Conservation (phyloP, 2,113 vertebrate genomes). For the Turdus rufiventris region DNA sequence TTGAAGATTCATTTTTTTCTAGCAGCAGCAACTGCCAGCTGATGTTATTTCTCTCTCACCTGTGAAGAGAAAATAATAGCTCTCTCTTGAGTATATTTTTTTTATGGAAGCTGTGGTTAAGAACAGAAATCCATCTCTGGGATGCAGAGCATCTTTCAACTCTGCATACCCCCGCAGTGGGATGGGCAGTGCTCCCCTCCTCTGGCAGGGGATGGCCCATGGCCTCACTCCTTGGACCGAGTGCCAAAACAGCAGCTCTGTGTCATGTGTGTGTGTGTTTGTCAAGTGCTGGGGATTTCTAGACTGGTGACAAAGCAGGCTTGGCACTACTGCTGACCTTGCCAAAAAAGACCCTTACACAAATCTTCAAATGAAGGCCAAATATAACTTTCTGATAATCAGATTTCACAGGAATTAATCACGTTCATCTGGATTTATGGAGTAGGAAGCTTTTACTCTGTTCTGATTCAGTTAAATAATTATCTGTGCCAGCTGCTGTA, state of each 20-base stretch:
- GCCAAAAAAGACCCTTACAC: background rate
- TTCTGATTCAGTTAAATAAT: conserved; percentile 34
- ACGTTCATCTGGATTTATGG: background rate
- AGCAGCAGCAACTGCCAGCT: background rate
- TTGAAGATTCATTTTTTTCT: background rate
- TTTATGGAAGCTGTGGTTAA: background rate
- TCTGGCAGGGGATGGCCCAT: accelerated
- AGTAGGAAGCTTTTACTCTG: background rate
- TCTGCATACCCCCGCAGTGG: background rate
- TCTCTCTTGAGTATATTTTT: background rate
- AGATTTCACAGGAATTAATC: background rate
- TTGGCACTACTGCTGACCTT: background rate
- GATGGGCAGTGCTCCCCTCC: background rate
- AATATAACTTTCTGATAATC: background rate
- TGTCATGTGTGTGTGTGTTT: accelerated
- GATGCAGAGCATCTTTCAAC: background rate
- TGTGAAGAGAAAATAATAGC: background rate
- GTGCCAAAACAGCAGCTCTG: background rate
- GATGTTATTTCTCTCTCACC: background rate
- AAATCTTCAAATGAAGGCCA: background rate
- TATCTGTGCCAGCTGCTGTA: conserved; percentile 20
- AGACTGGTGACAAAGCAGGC: background rate
- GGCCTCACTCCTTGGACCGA: background rate
- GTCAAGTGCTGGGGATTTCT: background rate
- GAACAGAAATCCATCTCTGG: background rate